A percentile compares a stretch with the other conserved stretches of the same genome.
phyloP scores from a whole-genome alignment of 2,888 invertebrate genomes.

The Drepanosiphum platanoidis region DNA sequence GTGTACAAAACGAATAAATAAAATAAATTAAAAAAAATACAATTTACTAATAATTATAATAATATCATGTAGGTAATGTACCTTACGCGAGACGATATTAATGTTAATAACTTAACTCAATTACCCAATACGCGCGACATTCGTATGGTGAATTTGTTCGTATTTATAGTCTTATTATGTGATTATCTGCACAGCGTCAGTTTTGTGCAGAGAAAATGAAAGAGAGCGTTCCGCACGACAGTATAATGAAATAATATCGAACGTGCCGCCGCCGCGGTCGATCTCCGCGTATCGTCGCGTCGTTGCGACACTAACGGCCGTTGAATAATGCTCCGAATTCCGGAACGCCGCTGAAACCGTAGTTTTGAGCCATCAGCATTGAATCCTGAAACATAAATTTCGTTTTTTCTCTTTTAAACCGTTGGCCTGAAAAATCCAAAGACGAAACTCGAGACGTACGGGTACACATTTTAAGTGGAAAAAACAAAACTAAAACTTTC shows the following conservation, averaged over 20 bases:
- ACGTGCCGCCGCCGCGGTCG: too few relatives aligned
- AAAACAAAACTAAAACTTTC: too few relatives aligned
- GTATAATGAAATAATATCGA: too few relatives aligned
- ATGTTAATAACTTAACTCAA: not conserved
- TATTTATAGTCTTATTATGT: conserved; percentile 38
- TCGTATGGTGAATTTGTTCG: conserved; percentile 28
- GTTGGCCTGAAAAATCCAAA: too few relatives aligned
- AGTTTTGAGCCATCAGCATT: conserved; percentile 64
- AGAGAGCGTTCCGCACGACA: too few relatives aligned
- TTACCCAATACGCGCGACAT: conserved; percentile 6
- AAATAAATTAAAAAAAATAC: too few relatives aligned
- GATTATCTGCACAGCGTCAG: not conserved
- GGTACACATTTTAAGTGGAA: too few relatives aligned
- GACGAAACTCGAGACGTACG: too few relatives aligned
- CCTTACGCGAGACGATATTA: conserved; percentile 34
- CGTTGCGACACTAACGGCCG: conserved; percentile 55
- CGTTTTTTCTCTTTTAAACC: too few relatives aligned
- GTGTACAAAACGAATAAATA: too few relatives aligned
- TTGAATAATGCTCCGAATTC: conserved; percentile 65
- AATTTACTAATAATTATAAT: too few relatives aligned
- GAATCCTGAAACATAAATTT: conserved; percentile 62
- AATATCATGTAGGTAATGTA: conserved; percentile 28
- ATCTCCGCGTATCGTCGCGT: not conserved
- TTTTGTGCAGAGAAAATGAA: conserved; percentile 15
- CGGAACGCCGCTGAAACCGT: conserved; percentile 65